Conservation (phyloP, 2,797 vertebrate species). For the Chromis chromis region DNA sequence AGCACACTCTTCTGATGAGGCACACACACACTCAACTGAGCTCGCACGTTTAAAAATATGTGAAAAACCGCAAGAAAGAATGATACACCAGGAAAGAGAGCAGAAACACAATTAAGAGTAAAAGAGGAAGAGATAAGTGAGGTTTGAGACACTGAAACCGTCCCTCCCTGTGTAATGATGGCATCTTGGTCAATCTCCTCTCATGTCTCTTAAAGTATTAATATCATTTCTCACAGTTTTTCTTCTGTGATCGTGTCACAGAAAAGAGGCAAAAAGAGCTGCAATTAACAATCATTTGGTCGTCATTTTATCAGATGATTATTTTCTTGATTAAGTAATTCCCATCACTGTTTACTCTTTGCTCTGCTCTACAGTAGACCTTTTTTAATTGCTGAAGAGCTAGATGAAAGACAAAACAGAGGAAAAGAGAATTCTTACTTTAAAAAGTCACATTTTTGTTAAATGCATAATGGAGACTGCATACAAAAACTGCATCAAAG, state of each 20-base stretch:
- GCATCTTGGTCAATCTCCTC: conserved; percentile 44
- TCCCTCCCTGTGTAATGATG: conserved; percentile 36
- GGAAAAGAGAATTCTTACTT: too few species aligned
- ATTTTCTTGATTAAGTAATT: not conserved
- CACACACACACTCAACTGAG: conserved; percentile 40
- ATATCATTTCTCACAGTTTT: conserved; percentile 30
- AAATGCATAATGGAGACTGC: not conserved
- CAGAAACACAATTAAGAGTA: conserved; percentile 42
- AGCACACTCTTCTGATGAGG: conserved; percentile 59
- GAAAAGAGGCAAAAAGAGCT: not conserved
- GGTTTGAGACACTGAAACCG: conserved; percentile 29
- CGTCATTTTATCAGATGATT: not conserved
- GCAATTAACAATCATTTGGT: not conserved
- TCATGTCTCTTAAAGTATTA: conserved; percentile 46
- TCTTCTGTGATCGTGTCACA: conserved; percentile 15
- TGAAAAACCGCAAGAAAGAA: conserved; percentile 13
- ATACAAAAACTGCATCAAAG: not conserved
- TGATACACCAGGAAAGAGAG: conserved; percentile 23
- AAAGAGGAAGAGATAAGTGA: conserved; percentile 22
- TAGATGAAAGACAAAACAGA: not conserved
- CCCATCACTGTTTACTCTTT: not conserved
- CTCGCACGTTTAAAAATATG: not conserved
- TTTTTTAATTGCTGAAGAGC: not conserved
- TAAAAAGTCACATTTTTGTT: too few species aligned
- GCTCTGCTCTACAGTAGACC: not conserved